phyloP scores from a whole-genome alignment of 1,140 invertebrate genomes.

The Apis florea region DNA sequence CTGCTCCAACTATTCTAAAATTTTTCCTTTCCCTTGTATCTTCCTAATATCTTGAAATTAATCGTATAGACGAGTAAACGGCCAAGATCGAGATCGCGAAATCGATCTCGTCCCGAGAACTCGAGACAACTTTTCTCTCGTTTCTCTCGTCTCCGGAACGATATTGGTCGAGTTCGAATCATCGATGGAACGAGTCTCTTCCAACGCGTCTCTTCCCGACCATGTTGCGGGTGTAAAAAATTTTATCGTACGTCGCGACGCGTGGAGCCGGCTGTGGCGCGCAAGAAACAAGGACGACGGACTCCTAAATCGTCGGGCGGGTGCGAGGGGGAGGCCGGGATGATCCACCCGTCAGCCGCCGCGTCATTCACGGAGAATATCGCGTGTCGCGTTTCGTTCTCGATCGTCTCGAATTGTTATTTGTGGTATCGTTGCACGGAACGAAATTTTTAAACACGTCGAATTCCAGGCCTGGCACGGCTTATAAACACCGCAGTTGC shows the following conservation, averaged over 20 bases:
- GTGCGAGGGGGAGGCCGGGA: constrained; percentile 5
- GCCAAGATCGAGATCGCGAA: too few species aligned
- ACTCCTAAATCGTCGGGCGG: constrained; percentile 50
- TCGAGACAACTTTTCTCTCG: too few species aligned
- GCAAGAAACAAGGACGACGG: constrained; percentile 48
- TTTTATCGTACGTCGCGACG: constrained; percentile 39
- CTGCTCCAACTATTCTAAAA: too few species aligned
- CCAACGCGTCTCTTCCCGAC: neutral
- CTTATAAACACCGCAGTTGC: constrained; percentile 68
- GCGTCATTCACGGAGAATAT: constrained; percentile 68
- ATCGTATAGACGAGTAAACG: too few species aligned
- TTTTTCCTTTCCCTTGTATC: too few species aligned
- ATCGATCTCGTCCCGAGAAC: too few species aligned
- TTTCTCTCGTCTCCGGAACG: too few species aligned
- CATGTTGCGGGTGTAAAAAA: constrained; percentile 33
- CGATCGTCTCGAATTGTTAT: constrained; percentile 70
- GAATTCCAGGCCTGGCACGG: constrained; percentile 69
- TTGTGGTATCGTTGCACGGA: constrained; percentile 61
- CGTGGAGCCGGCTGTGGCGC: constrained; percentile 24
- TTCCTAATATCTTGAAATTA: too few species aligned
- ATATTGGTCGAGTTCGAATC: too few species aligned
- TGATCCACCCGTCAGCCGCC: constrained; percentile 42
- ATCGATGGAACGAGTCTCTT: too few species aligned
- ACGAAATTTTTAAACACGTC: constrained; percentile 74
- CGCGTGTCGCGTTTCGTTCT: constrained; percentile 55